Conservation (phyloP, 1,140 invertebrate genomes). For the Pachypeltis micranthus region DNA sequence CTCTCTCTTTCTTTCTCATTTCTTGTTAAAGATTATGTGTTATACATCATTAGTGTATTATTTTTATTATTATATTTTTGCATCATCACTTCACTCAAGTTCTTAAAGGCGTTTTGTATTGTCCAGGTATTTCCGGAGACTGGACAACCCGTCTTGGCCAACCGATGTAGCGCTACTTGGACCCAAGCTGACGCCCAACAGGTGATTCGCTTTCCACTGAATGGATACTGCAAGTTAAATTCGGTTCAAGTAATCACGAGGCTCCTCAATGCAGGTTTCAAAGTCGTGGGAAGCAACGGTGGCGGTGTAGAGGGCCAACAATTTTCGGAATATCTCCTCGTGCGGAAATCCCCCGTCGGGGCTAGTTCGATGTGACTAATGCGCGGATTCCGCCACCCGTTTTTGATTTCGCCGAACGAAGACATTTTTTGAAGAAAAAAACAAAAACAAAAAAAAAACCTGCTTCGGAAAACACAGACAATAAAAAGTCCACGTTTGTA, state of each 20-base stretch:
- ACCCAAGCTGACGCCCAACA: slow-evolving; percentile 71
- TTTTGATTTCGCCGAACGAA: too few relatives aligned
- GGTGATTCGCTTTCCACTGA: slow-evolving; percentile 79
- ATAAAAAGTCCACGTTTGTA: too few relatives aligned
- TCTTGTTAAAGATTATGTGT: too few relatives aligned
- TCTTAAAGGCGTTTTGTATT: too few relatives aligned
- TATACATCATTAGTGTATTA: too few relatives aligned
- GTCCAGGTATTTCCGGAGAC: slow-evolving; percentile 76
- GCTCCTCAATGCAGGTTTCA: slow-evolving; percentile 72
- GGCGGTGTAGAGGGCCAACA: slow-evolving; percentile 84
- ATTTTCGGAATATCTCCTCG: slow-evolving; percentile 84
- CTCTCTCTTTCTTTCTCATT: too few relatives aligned
- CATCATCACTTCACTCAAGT: not conserved
- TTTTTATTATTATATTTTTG: not conserved
- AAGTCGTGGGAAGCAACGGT: slow-evolving; percentile 69
- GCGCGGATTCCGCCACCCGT: too few relatives aligned
- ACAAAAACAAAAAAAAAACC: too few relatives aligned
- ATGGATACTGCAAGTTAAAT: slow-evolving; percentile 85
- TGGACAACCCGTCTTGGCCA: slow-evolving; percentile 69
- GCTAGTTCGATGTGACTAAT: too few relatives aligned
- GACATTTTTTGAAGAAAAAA: too few relatives aligned
- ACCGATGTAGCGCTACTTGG: slow-evolving; percentile 66
- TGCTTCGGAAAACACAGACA: too few relatives aligned
- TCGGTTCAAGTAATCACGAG: slow-evolving; percentile 80
- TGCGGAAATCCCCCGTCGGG: slow-evolving; percentile 35